Evolutionary conservation across 2,888 invertebrate species (phyloP), one percentile per base, ranked within the genome.

Genomic region (Aleiodes testaceus): DNA sequence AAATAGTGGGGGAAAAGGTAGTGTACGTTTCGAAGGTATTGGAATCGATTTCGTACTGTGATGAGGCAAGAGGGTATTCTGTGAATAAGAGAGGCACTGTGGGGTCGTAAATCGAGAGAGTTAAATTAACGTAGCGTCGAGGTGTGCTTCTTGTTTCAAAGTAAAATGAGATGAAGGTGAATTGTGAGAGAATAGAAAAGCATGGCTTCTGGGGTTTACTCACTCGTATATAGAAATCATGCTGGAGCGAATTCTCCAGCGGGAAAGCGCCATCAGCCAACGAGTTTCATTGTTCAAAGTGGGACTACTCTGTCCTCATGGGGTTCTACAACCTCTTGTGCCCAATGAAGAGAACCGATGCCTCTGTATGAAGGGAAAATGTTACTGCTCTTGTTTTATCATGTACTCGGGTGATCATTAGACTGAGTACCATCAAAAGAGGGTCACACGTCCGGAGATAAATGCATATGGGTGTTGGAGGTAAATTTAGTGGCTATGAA

Each of bases 51-150:
- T 66, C 61, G 44, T 65, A 42, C 14, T 36, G 36, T 36, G 36
- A 36, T 36, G 36, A 63, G 42, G 30, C 16, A 26, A 22, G 50
- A 26, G 30, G 45, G 22, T 61, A 16, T 42, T 44, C 47, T 12
- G 18, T 64, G 20, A 30, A 55, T 55, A 20, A 18, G 16, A 30
- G 30, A 30, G 55, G 30, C 4, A 7, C n/a, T 3, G 30, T 26
- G 63, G 52, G 16, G 68, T 68, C 52, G 73, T 71, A 71, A 77
- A 77, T 77, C 73, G 73, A 67, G 67, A 22, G 74, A 73, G 74
- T 75, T 73, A 71, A 75, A 77, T 77, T 75, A 77, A 77, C 72
- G 70, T 70, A 73, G 70, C 61, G 66, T 61, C 49, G 26, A 47
- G 66, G 53, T 50, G 72, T 61, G 30, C 18, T 47, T 68, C 59